Evolutionary conservation across 1,140 invertebrate genomes (phyloP).

Genomic region (Centruroides sculpturatus): DNA sequence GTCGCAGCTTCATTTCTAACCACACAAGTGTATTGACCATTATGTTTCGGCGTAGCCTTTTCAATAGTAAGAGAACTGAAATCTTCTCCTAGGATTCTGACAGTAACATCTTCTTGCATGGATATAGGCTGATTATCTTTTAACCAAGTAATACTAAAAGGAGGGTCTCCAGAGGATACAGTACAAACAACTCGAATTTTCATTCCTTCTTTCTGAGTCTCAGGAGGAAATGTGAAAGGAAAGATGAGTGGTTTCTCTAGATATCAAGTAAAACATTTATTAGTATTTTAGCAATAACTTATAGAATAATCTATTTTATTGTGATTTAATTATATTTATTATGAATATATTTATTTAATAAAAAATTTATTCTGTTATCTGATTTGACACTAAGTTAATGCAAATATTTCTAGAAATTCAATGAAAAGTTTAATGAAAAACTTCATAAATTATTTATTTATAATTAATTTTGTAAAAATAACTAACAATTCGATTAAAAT

Average conservation of each 20-base stretch:
- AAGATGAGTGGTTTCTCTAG: slow-evolving; percentile 16
- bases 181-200: slow-evolving; percentile 21
- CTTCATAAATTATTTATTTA: no score
- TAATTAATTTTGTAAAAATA: no score
- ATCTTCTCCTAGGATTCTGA: slow-evolving; percentile 15
- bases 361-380: no score
- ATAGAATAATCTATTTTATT: no score
- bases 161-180: slow-evolving; percentile 19
- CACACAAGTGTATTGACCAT: slow-evolving; percentile 56
- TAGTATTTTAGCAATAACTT: no score
- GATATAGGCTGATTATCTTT: slow-evolving; percentile 25
- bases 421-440: no score
- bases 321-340: no score
- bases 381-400: no score
- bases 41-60: slow-evolving; percentile 16
- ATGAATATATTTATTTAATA: no score
- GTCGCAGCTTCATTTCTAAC: slow-evolving; percentile 38
- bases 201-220: slow-evolving; percentile 18
- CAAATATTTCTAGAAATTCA: no score
- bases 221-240: slow-evolving; percentile 15
- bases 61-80: slow-evolving; percentile 27
- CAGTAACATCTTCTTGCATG: slow-evolving; percentile 26
- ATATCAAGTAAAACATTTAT: neutral
- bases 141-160: slow-evolving; percentile 25
- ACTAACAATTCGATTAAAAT: no score